A percentile compares a stretch with the other conserved stretches of the same genome.
These are phyloP conservation scores for Plecturocebus donacophilus DNA, from an alignment of 2,113 vertebrate genomes.

Conservation along the genomic window DNA sequence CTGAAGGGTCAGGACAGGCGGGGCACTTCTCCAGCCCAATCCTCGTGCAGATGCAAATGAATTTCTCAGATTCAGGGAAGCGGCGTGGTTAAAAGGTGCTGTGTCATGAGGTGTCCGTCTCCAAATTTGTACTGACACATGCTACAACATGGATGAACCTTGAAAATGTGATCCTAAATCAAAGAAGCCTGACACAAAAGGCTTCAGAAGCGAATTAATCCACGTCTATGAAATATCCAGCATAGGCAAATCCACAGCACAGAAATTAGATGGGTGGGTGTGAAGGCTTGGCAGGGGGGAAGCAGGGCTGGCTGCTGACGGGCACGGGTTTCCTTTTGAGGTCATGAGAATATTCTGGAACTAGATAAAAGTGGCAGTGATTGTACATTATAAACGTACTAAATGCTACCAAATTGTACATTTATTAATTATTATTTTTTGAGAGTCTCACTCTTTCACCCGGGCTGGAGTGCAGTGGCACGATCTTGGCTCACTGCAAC, in stretches of 20 bases:
- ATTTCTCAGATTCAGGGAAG: not conserved
- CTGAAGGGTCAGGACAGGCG: not conserved
- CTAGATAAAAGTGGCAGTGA: not conserved
- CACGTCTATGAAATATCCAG: not conserved
- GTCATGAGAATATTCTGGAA: not conserved
- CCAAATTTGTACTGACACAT: not conserved
- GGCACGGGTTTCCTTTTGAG: not conserved
- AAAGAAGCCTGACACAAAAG: not conserved
- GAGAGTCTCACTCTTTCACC: too few species aligned
- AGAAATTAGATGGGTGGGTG: not conserved
- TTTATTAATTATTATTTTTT: not conserved
- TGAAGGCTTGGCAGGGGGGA: not conserved
- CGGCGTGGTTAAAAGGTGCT: fast-evolving
- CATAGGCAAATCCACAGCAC: not conserved
- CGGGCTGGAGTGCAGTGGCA: too few species aligned
- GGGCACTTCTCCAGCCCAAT: not conserved
- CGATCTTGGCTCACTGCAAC: too few species aligned
- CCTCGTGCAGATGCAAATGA: not conserved
- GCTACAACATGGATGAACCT: too few species aligned
- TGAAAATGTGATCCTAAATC: too few species aligned
- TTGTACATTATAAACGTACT: fast-evolving
- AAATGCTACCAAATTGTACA: not conserved
- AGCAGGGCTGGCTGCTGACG: fast-evolving
- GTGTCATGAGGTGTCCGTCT: fast-evolving
- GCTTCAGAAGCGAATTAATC: fast-evolving